Base-by-base conservation (phyloP, 2,888 invertebrate species). In the Nebria salina region DNA sequence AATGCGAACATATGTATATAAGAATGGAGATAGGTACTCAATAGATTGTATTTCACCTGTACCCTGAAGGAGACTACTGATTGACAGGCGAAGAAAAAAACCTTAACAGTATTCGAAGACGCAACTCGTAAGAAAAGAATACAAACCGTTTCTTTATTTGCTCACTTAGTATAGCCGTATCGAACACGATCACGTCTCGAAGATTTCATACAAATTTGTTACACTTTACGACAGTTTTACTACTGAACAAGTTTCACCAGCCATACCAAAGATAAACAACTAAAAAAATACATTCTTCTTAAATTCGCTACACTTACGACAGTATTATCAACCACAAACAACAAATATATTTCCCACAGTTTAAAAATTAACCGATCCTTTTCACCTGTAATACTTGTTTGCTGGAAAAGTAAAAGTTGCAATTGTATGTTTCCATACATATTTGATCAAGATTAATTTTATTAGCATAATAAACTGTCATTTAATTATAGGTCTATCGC, bases 71-170 rank as follows among this genome's bases (percentile, higher is more conserved):
- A 25, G 75, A 65, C 9, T 64, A 64, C 79, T 79, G 79, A 79
- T 79, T 79, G 79, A 79, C 79, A 79, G 79, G 66, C 79, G 79
- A 74, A 74, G 75, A 79, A 15, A 34, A 34, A 66, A 73, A 74
- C 78, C 74, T 66, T 79, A 70, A 70, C 70, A 15, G 26, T 2
- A n/a, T 70, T 25, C 25, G 70, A 70, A 70, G 70, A 68, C 25
- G 68, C n/a, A 7, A 68, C 34, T 42, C 15, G 15, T 25, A 68
- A 68, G n/a, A 68, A 74, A 73, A 34, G 66, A 79, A 74, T 74
- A 79, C 65, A 68, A 79, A 79, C 73, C n/a, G 75, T 79, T 79
- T 75, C 79, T 79, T 74, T 79, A 79, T 79, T 74, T 79, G 75
- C 43, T 68, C 73, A 74, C 66, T 41, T 25, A 66, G 75, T 74